Percentiles rank a stretch among this genome's conserved stretches.
These are phyloP conservation scores for Lepidurus packardi DNA, from an alignment of 1,140 invertebrate genomes.

Conservation along the genomic window DNA sequence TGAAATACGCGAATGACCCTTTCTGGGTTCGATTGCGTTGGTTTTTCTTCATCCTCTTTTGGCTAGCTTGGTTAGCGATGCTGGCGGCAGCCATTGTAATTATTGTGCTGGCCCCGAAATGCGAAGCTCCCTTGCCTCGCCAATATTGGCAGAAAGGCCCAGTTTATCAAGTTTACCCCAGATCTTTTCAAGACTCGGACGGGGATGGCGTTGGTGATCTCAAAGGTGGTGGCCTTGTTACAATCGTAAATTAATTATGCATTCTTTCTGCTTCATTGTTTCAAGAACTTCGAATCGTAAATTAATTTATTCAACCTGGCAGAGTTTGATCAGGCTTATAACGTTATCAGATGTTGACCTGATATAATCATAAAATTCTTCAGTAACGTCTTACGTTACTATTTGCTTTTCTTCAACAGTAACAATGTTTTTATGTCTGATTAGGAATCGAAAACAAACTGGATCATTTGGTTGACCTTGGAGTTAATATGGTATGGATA, in stretches of 20 bases:
- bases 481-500: constrained; percentile 55
- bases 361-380: background rate
- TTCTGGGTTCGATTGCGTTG: constrained; percentile 82
- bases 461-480: constrained; percentile 46
- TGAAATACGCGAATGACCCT: constrained; percentile 82
- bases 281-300: background rate
- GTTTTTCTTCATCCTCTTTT: constrained; percentile 77
- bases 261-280: background rate
- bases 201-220: constrained; percentile 51
- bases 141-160: constrained; percentile 62
- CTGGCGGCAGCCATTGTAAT: constrained; percentile 74
- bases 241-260: background rate
- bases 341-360: background rate
- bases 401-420: background rate
- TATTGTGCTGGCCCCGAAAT: constrained; percentile 76
- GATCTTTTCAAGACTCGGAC: constrained; percentile 51
- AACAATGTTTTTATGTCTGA: background rate
- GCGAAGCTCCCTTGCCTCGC: constrained; percentile 58
- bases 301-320: background rate
- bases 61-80: constrained; percentile 80
- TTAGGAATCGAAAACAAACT: constrained; percentile 42
- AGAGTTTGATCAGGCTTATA: background rate
- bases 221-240: constrained; percentile 42
- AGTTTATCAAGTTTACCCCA: constrained; percentile 54
- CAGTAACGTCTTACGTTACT: background rate